Percentiles rank a stretch among this genome's conserved stretches.
Evolutionary conservation across 2,888 invertebrate species (phyloP).

Genomic region (Adelognathus sp.): DNA sequence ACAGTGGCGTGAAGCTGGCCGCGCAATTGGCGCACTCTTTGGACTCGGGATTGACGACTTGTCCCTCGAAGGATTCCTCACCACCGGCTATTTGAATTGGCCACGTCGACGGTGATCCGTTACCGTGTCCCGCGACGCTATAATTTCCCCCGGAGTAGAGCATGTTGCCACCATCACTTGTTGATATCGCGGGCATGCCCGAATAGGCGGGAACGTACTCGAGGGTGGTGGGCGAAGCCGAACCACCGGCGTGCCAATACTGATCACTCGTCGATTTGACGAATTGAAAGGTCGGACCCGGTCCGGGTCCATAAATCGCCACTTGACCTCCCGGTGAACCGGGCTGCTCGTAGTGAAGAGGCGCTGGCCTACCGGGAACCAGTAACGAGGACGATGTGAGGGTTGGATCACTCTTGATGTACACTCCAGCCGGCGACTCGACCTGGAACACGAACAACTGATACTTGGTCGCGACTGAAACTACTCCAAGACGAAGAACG

Average conservation of each 20-base stretch:
- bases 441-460: constrained; percentile 63
- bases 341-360: constrained; percentile 83
- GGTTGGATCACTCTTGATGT: constrained; percentile 87
- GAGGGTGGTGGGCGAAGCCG: constrained; percentile 64
- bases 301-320: constrained; percentile 82
- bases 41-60: constrained; percentile 82
- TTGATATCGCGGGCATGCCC: constrained; percentile 72
- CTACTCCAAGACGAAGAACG: background rate
- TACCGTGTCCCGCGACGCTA: constrained; percentile 78
- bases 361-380: constrained; percentile 80
- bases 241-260: constrained; percentile 64
- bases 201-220: constrained; percentile 77
- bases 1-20: constrained; percentile 88
- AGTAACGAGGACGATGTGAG: constrained; percentile 85
- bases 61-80: constrained; percentile 82
- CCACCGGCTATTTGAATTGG: constrained; percentile 79
- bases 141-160: constrained; percentile 74
- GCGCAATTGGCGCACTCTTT: constrained; percentile 89
- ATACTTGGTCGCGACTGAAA: background rate
- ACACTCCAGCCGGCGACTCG: constrained; percentile 82
- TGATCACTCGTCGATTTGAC: constrained; percentile 81
- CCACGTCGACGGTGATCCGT: constrained; percentile 83
- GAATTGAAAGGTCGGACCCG: constrained; percentile 83
- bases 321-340: constrained; percentile 85
- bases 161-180: constrained; percentile 71